These are phyloP conservation scores for Perccottus glenii DNA, from an alignment of 2,113 vertebrate species.

Conservation along the genomic window DNA sequence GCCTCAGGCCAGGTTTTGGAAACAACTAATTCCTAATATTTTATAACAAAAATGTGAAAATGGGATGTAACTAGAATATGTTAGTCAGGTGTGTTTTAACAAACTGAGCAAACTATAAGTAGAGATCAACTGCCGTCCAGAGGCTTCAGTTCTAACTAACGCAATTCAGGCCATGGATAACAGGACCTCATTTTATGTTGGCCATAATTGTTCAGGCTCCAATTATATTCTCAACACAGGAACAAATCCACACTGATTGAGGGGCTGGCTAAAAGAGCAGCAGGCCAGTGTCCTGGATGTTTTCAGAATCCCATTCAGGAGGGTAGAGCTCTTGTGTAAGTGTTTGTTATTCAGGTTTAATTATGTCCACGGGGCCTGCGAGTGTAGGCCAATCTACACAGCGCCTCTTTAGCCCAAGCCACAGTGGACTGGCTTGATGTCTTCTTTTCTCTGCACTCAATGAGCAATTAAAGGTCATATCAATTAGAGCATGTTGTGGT, in stretches of 20 bases:
- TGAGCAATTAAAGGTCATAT: constrained; percentile 86
- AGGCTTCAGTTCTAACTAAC: constrained; percentile 30
- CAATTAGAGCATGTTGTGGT: constrained; percentile 84
- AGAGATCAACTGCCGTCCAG: constrained; percentile 18
- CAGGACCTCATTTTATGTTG: constrained; percentile 58
- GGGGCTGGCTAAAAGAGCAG: constrained; percentile 56
- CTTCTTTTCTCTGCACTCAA: constrained; percentile 78
- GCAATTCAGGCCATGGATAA: constrained; percentile 35
- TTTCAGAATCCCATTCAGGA: constrained; percentile 67
- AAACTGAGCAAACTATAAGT: constrained; percentile 13
- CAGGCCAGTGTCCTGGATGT: constrained; percentile 69
- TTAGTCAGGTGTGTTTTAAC: not conserved
- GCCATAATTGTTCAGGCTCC: constrained; percentile 59
- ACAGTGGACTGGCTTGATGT: constrained; percentile 81
- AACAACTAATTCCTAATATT: no score
- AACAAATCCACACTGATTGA: constrained; percentile 68
- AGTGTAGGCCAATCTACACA: constrained; percentile 76
- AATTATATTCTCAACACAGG: constrained; percentile 61
- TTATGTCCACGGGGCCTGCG: constrained; percentile 82
- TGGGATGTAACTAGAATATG: not conserved
- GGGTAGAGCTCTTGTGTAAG: constrained; percentile 71
- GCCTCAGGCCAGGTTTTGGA: no score
- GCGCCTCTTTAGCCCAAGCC: constrained; percentile 76
- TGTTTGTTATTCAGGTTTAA: constrained; percentile 85
- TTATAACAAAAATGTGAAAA: not conserved